These are phyloP conservation scores for Rhinatrema bivittatum DNA, from an alignment of 2,797 vertebrate species.

Conservation along the genomic window DNA sequence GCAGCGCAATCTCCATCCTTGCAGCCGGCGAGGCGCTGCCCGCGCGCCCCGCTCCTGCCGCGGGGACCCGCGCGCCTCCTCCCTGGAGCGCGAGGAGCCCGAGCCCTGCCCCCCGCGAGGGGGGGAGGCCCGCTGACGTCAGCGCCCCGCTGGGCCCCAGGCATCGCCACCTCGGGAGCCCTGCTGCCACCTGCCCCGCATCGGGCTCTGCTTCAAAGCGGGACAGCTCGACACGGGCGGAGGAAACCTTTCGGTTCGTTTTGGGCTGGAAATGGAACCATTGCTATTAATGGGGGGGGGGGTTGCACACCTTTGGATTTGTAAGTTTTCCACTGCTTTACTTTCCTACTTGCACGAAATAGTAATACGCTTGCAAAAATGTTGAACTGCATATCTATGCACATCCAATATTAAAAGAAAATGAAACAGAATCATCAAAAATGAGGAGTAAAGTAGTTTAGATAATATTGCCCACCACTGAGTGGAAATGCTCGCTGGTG, in stretches of 20 bases:
- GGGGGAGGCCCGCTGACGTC: background rate
- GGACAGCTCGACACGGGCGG: constrained; percentile 15
- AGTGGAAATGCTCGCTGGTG: too few relatives aligned
- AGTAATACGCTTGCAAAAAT: too few relatives aligned
- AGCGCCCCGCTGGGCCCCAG: background rate
- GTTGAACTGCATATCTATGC: too few relatives aligned
- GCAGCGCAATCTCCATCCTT: constrained; percentile 84
- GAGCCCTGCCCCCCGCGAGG: background rate
- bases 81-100: background rate
- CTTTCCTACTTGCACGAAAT: too few relatives aligned
- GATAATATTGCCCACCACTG: too few relatives aligned
- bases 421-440: too few relatives aligned
- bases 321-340: too few relatives aligned
- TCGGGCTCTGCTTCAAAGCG: constrained; percentile 40
- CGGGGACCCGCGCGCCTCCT: background rate
- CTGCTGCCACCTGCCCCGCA: constrained; percentile 14
- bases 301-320: too few relatives aligned
- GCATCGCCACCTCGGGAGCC: constrained; percentile 8
- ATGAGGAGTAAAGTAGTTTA: too few relatives aligned
- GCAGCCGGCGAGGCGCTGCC: constrained; percentile 52
- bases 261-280: too few relatives aligned
- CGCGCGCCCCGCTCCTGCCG: constrained; percentile 14
- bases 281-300: too few relatives aligned
- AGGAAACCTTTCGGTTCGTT: constrained; percentile 18
- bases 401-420: too few relatives aligned